A percentile compares a stretch with the other conserved stretches of the same genome.
phyloP scores from a whole-genome alignment of 2,888 invertebrate genomes.

The Apocheima hispidaria region DNA sequence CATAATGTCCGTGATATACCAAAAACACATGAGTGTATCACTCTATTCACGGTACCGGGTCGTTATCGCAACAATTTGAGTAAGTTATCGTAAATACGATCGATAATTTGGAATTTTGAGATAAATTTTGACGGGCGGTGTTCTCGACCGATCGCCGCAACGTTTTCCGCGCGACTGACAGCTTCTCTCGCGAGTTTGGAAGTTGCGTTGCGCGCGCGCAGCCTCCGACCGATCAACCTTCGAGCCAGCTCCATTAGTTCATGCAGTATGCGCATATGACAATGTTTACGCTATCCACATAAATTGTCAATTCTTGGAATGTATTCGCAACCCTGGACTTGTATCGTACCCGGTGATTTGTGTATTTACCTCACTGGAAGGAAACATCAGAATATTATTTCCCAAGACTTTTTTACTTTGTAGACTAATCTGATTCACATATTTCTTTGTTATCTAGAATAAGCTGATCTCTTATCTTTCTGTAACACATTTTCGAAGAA shows the following conservation, averaged over 20 bases:
- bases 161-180: constrained; percentile 80
- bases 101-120: constrained; percentile 60
- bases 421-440: background rate
- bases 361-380: background rate
- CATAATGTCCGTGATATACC: constrained; percentile 55
- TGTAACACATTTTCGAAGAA: background rate
- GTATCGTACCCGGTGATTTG: constrained; percentile 6
- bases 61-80: constrained; percentile 51
- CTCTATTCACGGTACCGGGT: constrained; percentile 61
- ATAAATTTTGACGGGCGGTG: constrained; percentile 52
- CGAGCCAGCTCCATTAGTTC: constrained; percentile 49
- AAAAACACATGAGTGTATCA: constrained; percentile 62
- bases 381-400: background rate
- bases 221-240: constrained; percentile 64
- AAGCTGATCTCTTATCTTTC: background rate
- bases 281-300: constrained; percentile 37
- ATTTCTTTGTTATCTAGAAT: background rate
- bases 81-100: constrained; percentile 78
- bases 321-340: constrained; percentile 22
- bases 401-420: background rate
- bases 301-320: constrained; percentile 34
- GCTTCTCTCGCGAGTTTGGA: constrained; percentile 59
- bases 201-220: constrained; percentile 71
- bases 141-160: constrained; percentile 68
- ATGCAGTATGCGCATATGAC: constrained; percentile 38